phyloP scores from a whole-genome alignment of 1,140 invertebrate genomes.

The Nixonia krombeini region DNA sequence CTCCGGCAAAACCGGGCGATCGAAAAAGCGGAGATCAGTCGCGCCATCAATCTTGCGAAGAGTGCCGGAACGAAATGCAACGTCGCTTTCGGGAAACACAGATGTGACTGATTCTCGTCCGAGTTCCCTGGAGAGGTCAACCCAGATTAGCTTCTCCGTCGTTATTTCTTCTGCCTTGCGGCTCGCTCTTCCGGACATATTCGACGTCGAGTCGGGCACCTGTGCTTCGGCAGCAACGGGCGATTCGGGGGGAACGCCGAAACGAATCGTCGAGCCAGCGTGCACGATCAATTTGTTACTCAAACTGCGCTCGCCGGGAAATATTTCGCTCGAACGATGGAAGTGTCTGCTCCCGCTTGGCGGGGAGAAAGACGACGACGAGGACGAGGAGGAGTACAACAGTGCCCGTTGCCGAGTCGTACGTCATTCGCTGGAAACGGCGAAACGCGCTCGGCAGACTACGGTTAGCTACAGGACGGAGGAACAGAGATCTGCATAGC shows the following conservation, averaged over 20 bases:
- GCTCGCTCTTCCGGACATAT: constrained; percentile 29
- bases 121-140: constrained; percentile 49
- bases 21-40: constrained; percentile 31
- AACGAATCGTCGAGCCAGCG: too few relatives aligned
- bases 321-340: too few relatives aligned
- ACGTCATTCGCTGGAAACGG: constrained; percentile 61
- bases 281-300: too few relatives aligned
- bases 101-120: constrained; percentile 51
- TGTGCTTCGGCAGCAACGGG: too few relatives aligned
- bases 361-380: constrained; percentile 21
- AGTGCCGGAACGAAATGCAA: constrained; percentile 47
- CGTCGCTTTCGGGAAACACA: constrained; percentile 49
- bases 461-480: constrained; percentile 50
- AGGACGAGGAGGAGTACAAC: constrained; percentile 14
- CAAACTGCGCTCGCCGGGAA: too few relatives aligned
- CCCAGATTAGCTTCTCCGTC: constrained; percentile 46
- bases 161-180: constrained; percentile 40
- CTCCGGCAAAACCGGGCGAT: not conserved
- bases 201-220: constrained; percentile 25
- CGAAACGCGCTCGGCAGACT: constrained; percentile 58
- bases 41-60: constrained; percentile 47
- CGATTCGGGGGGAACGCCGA: too few relatives aligned
- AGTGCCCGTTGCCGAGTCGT: constrained; percentile 45
- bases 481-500: constrained; percentile 65
- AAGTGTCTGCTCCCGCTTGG: constrained; percentile 21